A percentile compares a stretch with the other conserved stretches of the same genome.
Evolutionary conservation across 2,797 vertebrate genomes (phyloP).

Genomic region (Anas flavirostris): DNA sequence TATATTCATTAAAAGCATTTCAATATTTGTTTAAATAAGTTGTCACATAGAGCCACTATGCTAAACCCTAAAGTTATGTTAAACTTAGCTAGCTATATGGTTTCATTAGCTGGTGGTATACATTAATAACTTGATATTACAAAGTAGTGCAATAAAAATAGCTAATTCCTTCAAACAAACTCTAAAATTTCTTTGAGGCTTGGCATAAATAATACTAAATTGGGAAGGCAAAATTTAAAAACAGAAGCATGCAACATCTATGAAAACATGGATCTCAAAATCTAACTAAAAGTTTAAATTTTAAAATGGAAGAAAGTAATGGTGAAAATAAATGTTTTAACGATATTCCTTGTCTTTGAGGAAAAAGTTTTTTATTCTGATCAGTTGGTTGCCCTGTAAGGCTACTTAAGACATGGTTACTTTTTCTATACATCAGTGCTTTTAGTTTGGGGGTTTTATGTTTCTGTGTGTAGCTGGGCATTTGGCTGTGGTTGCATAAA

Average conservation of each 20-base stretch:
- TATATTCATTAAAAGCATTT: not conserved
- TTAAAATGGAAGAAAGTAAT: not conserved
- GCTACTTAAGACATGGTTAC: conserved; percentile 63
- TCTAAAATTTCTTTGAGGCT: not conserved
- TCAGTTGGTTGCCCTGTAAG: not conserved
- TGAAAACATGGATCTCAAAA: not conserved
- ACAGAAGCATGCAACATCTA: not conserved
- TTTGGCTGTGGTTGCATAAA: conserved; percentile 48
- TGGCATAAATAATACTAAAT: not conserved
- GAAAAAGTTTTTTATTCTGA: not conserved
- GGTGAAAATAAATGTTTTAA: not conserved
- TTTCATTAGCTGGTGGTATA: not conserved
- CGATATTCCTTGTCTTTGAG: not conserved
- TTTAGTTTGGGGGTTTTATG: conserved; percentile 11
- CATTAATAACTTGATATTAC: not conserved
- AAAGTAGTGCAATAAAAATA: not conserved
- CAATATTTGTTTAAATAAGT: not conserved
- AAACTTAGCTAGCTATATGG: not conserved
- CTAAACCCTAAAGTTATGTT: not conserved
- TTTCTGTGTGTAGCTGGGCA: conserved; percentile 18
- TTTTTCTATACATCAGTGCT: not conserved
- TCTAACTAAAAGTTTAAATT: not conserved
- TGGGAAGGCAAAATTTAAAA: not conserved
- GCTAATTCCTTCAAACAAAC: not conserved
- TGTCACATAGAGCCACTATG: accelerated